Base-by-base conservation (phyloP, 1,140 invertebrate species). In the Cepaea nemoralis region DNA sequence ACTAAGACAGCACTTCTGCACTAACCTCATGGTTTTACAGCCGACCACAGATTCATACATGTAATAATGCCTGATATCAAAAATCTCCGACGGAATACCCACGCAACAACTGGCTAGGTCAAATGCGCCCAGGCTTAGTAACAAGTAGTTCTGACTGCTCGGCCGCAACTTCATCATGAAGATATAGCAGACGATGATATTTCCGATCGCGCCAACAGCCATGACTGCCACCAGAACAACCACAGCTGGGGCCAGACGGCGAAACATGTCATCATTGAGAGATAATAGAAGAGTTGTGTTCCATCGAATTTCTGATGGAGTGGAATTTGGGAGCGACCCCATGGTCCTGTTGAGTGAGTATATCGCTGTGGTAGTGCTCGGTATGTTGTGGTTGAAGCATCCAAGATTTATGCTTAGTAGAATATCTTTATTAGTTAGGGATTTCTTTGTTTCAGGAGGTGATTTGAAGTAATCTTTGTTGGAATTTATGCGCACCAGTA, bases 181-280 rank as follows among this genome's bases (percentile, higher is more conserved):
- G 1, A 87, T 76, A 69, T 83, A 86, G 48, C 84, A 82, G 8
- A 86, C 82, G 40, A 84, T 79, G 19, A 37, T 59, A 67, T 85
- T 87, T n/a, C 86, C 86, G 59, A 83, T 39, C 8, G 86, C 48
- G 19, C 86, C 86, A 16, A 84, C 19, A 24, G 84, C 77, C 55
- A 85, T 83, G 24, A 85, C 35, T 39, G 79, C 31, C 22, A 78
- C 77, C 14, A 83, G 39, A 39, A 84, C 80, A 33, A 76, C 78
- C 37, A 86, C 77, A 3, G 59, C 77, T 33, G 82, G 82, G 0
- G 31, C 16, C 22, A 75, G 45, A 2, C 73, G 10, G 31, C 39
- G 73, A 50, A 75, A 50, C 40, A 75, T 75, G 73, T 45, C 45
- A 48, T 50, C 45, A 45, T 75, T 75, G 0, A 75, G 45, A 24